Evolutionary conservation across 1,140 invertebrate genomes (phyloP).

Genomic region (Sipha flava): DNA sequence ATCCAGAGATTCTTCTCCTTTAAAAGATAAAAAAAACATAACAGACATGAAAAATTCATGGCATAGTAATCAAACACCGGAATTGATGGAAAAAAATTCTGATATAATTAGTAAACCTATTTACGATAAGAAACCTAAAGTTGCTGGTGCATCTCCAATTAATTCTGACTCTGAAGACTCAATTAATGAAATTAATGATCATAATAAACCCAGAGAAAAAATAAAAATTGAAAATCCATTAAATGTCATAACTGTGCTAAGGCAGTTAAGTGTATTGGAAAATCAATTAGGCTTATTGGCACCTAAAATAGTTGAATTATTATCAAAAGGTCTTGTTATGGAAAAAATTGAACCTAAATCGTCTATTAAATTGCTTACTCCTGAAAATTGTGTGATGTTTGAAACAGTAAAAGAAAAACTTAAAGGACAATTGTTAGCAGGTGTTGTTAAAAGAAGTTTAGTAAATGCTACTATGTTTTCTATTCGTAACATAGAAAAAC

Average conservation of each 20-base stretch:
- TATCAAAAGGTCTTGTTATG: constrained; percentile 63
- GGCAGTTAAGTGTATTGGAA: constrained; percentile 68
- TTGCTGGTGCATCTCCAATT: constrained; percentile 22
- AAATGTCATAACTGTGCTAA: constrained; percentile 56
- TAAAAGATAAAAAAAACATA: neutral
- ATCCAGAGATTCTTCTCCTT: neutral
- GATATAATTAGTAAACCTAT: neutral
- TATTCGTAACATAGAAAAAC: constrained; percentile 42
- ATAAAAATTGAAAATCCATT: constrained; percentile 33
- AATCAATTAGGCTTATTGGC: constrained; percentile 69
- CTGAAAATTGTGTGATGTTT: constrained; percentile 61
- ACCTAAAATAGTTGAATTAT: constrained; percentile 61
- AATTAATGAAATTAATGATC: constrained; percentile 38
- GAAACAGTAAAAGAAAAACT: constrained; percentile 78
- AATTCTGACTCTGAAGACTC: constrained; percentile 35
- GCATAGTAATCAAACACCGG: neutral
- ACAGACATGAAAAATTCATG: neutral
- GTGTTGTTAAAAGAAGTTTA: constrained; percentile 57
- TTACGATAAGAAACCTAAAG: neutral
- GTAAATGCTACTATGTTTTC: constrained; percentile 53
- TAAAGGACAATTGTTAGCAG: constrained; percentile 67
- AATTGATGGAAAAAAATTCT: neutral
- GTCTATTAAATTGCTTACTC: constrained; percentile 59
- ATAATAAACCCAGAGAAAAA: constrained; percentile 27
- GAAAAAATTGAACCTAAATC: constrained; percentile 64